A percentile compares a stretch with the other conserved stretches of the same genome.
phyloP scores from a whole-genome alignment of 2,888 invertebrate species.

The Ernsta delagoae region DNA sequence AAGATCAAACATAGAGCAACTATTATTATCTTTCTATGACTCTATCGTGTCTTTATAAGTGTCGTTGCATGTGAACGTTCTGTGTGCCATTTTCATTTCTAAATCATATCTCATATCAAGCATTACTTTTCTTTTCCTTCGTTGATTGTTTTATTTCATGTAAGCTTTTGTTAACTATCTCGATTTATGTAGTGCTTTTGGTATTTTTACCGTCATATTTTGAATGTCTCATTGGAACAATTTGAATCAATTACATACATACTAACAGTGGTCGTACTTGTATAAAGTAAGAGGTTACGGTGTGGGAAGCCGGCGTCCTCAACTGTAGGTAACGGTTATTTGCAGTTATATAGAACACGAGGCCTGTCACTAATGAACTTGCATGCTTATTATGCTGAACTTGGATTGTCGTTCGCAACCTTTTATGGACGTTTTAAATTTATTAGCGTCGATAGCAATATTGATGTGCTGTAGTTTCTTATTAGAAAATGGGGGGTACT shows the following conservation, averaged over 20 bases:
- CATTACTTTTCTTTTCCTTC: too few relatives aligned
- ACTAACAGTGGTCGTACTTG: constrained; percentile 51
- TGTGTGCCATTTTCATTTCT: too few relatives aligned
- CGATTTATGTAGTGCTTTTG: not conserved
- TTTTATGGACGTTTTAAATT: not conserved
- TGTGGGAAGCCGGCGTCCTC: constrained; percentile 64
- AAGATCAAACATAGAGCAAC: not conserved
- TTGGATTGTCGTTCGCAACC: not conserved
- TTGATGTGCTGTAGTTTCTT: not conserved
- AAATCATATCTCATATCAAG: too few relatives aligned
- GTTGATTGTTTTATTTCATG: too few relatives aligned
- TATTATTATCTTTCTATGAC: not conserved
- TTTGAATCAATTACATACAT: not conserved
- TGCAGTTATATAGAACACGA: constrained; percentile 2
- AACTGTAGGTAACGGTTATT: constrained; percentile 43
- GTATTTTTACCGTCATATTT: not conserved
- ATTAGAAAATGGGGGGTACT: not conserved
- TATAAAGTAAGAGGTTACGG: constrained; percentile 51
- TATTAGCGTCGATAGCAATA: not conserved
- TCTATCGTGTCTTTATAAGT: too few relatives aligned
- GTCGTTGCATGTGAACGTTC: too few relatives aligned
- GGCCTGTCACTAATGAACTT: constrained; percentile 15
- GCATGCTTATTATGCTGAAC: constrained; percentile 3
- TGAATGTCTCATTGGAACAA: not conserved
- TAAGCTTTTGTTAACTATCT: too few relatives aligned